A percentile compares a stretch with the other conserved stretches of the same genome.
These are phyloP conservation scores for Chrysina gloriosa DNA, from an alignment of 2,888 invertebrate species.

Conservation along the genomic window DNA sequence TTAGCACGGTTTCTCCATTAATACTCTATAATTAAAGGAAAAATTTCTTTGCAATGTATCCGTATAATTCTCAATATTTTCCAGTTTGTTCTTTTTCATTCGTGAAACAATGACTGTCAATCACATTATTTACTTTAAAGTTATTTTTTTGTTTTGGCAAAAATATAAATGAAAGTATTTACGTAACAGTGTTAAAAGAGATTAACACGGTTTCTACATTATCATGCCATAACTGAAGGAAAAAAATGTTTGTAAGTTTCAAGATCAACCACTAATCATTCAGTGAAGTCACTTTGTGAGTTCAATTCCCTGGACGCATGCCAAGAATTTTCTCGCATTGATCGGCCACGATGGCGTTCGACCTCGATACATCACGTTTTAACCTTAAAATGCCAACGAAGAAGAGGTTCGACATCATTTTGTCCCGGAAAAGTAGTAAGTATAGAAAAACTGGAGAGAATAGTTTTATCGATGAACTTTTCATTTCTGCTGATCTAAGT, in stretches of 20 bases:
- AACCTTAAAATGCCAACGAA: slow-evolving; percentile 48
- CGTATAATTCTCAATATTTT: too few relatives aligned
- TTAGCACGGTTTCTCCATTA: too few relatives aligned
- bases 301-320: slow-evolving; percentile 34
- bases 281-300: slow-evolving; percentile 7
- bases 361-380: slow-evolving; percentile 50
- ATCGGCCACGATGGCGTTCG: slow-evolving; percentile 44
- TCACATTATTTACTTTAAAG: too few relatives aligned
- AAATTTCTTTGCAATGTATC: too few relatives aligned
- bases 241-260: slow-evolving; percentile 12
- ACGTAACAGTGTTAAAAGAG: neutral
- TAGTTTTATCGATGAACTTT: slow-evolving; percentile 32
- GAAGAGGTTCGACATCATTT: slow-evolving; percentile 15
- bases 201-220: neutral
- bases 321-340: slow-evolving; percentile 47
- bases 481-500: slow-evolving; percentile 41
- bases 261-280: slow-evolving; percentile 23
- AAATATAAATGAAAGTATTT: too few relatives aligned
- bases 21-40: too few relatives aligned
- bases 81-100: too few relatives aligned
- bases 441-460: slow-evolving; percentile 10
- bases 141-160: too few relatives aligned
- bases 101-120: too few relatives aligned
- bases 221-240: neutral
- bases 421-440: neutral